Conservation (phyloP, 2,888 invertebrate species). For the Andricus curvator region DNA sequence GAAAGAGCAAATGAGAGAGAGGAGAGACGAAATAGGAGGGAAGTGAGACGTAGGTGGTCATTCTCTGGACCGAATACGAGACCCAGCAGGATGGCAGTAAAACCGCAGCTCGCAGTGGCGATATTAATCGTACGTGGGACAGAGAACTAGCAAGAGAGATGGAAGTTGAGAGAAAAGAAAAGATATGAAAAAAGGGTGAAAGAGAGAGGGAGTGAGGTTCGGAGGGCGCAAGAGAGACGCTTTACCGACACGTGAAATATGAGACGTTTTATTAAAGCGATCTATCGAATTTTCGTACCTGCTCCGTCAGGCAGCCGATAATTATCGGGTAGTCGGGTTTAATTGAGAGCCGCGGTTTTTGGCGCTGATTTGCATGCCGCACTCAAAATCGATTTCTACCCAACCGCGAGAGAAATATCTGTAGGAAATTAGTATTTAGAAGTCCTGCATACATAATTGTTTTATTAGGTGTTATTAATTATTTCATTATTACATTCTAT, state of each 20-base stretch:
- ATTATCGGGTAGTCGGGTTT: conserved; percentile 52
- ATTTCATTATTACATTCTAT: conserved; percentile 1
- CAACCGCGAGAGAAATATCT: neutral
- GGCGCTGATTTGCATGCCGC: conserved; percentile 27
- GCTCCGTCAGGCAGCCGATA: conserved; percentile 49
- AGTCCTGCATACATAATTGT: conserved; percentile 1
- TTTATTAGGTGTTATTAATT: neutral
- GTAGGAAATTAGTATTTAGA: neutral
- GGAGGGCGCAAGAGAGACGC: conserved; percentile 16
- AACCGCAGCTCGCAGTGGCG: conserved; percentile 60
- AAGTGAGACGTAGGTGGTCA: conserved; percentile 55
- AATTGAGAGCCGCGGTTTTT: conserved; percentile 52
- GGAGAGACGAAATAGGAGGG: conserved; percentile 28
- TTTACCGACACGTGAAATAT: conserved; percentile 29
- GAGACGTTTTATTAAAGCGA: conserved; percentile 14
- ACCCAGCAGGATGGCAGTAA: conserved; percentile 67
- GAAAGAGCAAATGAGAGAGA: conserved; percentile 17
- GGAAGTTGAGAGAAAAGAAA: conserved; percentile 20
- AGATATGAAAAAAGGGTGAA: conserved; percentile 46
- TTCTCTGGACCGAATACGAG: conserved; percentile 50
- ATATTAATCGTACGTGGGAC: conserved; percentile 32
- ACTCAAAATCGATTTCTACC: conserved; percentile 6
- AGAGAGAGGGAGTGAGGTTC: conserved; percentile 27
- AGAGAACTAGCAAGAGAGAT: conserved; percentile 15
- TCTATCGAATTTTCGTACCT: conserved; percentile 47